A percentile compares a stretch with the other conserved stretches of the same genome.
Conservation (phyloP, 37 sponge, comb jelly and placozoan genomes). For the Dysidea cf. avara region DNA sequence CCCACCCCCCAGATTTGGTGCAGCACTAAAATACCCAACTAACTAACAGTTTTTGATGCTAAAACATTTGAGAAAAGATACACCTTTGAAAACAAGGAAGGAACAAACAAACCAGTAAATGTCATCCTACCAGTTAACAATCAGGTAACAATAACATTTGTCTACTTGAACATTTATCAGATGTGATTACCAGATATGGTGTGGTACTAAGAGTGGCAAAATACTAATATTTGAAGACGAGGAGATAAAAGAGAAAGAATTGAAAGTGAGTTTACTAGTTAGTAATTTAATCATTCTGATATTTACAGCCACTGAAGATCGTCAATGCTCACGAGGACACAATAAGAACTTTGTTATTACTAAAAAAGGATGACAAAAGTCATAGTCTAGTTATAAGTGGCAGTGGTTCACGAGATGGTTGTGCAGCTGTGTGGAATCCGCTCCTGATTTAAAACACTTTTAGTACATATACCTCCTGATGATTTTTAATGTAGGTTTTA, state of each 20-base stretch:
- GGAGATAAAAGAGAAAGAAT: too few relatives aligned
- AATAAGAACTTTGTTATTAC: slow-evolving; percentile 63
- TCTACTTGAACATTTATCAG: too few relatives aligned
- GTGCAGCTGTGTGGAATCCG: slow-evolving; percentile 71
- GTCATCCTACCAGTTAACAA: slow-evolving; percentile 65
- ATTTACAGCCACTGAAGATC: slow-evolving; percentile 30
- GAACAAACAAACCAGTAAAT: slow-evolving; percentile 50
- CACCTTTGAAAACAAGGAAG: slow-evolving; percentile 9
- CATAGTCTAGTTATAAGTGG: slow-evolving; percentile 72
- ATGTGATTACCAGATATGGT: slow-evolving; percentile 91
- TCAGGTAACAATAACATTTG: slow-evolving; percentile 41
- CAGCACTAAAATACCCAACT: not conserved
- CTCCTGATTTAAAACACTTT: too few relatives aligned
- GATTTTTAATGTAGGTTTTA: too few relatives aligned
- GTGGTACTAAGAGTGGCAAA: slow-evolving; percentile 79
- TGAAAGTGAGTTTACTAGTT: too few relatives aligned
- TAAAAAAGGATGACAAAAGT: too few relatives aligned
- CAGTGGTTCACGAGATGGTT: slow-evolving; percentile 76
- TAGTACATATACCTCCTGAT: too few relatives aligned
- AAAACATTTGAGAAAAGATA: slow-evolving; percentile 20
- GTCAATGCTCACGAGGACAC: slow-evolving; percentile 70
- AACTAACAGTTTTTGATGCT: slow-evolving; percentile 50
- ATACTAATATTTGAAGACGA: slow-evolving; percentile 50
- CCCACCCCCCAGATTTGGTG: not conserved
- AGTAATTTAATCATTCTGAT: not conserved